These are phyloP conservation scores for Hanleya hanleyi DNA, from an alignment of 2,888 invertebrate species.

Conservation along the genomic window DNA sequence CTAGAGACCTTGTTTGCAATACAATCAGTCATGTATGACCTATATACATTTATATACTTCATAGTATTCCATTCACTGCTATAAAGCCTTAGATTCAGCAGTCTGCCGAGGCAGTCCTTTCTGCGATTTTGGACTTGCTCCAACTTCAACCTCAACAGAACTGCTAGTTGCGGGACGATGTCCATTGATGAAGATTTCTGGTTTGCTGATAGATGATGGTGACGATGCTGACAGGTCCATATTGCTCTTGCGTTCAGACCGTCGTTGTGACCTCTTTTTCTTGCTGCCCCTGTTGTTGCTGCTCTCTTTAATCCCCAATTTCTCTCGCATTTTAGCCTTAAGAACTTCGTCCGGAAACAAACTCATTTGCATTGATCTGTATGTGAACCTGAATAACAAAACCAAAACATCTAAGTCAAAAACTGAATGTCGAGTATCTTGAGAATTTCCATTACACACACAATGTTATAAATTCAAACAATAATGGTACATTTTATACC, in stretches of 20 bases:
- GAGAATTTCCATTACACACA: too few species aligned
- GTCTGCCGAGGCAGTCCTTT: too few species aligned
- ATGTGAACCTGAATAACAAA: conserved; percentile 50
- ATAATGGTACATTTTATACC: too few species aligned
- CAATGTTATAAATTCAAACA: too few species aligned
- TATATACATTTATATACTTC: too few species aligned
- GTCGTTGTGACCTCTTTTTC: neutral
- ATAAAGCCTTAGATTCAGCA: too few species aligned
- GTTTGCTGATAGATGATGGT: neutral
- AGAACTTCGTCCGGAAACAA: conserved; percentile 57
- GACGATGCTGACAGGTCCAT: neutral
- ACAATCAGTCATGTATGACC: too few species aligned
- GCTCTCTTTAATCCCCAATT: conserved; percentile 28
- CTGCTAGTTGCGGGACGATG: neutral
- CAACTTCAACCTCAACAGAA: neutral
- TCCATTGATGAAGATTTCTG: neutral
- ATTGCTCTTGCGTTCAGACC: neutral
- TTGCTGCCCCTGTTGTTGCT: too few species aligned
- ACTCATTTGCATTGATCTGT: conserved; percentile 51
- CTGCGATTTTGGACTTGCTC: neutral
- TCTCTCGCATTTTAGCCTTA: conserved; percentile 49
- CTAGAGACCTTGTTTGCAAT: too few species aligned
- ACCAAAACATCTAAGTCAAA: too few species aligned
- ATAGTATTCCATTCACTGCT: too few species aligned
- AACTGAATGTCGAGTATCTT: too few species aligned